phyloP scores from a whole-genome alignment of 2,888 invertebrate genomes.

The Monochamus alternatus region DNA sequence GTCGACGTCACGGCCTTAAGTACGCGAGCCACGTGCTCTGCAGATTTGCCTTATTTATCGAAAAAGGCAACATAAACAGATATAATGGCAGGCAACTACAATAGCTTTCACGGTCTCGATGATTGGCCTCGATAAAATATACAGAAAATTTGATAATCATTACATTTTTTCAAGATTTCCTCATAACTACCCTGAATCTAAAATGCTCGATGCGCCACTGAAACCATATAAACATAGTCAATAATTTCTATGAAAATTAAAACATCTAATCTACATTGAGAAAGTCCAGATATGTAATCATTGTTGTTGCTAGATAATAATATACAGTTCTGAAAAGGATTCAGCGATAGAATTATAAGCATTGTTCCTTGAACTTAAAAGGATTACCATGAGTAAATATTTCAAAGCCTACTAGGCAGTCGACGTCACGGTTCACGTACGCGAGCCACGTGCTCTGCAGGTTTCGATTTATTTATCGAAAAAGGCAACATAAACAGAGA shows the following conservation, averaged over 20 bases:
- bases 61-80: slow-evolving; percentile 32
- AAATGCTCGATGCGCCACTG: too few species aligned
- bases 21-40: slow-evolving; percentile 30
- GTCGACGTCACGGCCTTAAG: slow-evolving; percentile 13
- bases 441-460: slow-evolving; percentile 29
- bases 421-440: slow-evolving; percentile 18
- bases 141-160: too few species aligned
- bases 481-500: slow-evolving; percentile 32
- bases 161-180: too few species aligned
- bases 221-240: too few species aligned
- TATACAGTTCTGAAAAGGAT: too few species aligned
- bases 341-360: too few species aligned
- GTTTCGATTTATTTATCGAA: slow-evolving; percentile 33
- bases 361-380: too few species aligned
- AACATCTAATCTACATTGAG: too few species aligned
- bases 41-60: slow-evolving; percentile 30
- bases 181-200: too few species aligned
- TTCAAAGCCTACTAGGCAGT: slow-evolving; percentile 3
- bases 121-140: slow-evolving; percentile 15
- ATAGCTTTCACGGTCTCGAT: background rate
- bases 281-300: too few species aligned
- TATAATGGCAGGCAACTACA: slow-evolving; percentile 5
- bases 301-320: too few species aligned
- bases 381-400: slow-evolving; percentile 11
- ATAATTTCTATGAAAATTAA: too few species aligned